Conservation (phyloP, 2,797 vertebrate genomes). For the Stomatorhinus walkeri region DNA sequence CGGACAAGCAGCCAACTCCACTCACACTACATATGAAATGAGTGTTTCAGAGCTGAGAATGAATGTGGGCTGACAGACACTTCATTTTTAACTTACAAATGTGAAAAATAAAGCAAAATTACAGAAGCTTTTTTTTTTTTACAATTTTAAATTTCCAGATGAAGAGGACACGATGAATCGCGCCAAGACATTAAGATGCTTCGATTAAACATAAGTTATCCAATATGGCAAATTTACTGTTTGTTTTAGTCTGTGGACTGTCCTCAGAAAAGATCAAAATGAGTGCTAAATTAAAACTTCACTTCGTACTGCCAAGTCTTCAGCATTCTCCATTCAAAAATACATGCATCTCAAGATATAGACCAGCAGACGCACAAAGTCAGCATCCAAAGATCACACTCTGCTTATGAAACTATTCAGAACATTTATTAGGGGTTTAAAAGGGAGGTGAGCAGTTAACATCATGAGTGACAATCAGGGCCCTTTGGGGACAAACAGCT, state of each 20-base stretch:
- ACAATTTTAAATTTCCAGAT: neutral
- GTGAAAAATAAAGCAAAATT: neutral
- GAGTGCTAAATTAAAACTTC: constrained; percentile 19
- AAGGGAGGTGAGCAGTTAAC: constrained; percentile 30
- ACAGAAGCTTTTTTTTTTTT: neutral
- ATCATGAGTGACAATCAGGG: constrained; percentile 32
- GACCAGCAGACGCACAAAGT: constrained; percentile 25
- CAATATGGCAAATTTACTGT: neutral
- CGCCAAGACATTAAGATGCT: neutral
- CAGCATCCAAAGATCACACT: constrained; percentile 31
- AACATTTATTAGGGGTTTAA: constrained; percentile 33
- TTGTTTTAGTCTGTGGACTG: neutral
- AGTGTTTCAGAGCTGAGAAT: neutral
- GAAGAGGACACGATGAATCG: neutral
- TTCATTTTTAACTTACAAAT: neutral
- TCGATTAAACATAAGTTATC: neutral
- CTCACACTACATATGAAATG: neutral
- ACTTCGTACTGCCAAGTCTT: constrained; percentile 41
- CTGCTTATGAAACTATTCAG: constrained; percentile 41
- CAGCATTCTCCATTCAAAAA: constrained; percentile 51
- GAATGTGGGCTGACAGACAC: neutral
- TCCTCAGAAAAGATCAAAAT: neutral
- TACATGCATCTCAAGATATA: constrained; percentile 46
- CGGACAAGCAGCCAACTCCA: neutral
- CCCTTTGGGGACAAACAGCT: constrained; percentile 3